Percentiles rank a stretch among this genome's conserved stretches.
Conservation (phyloP, 2,888 invertebrate genomes). For the Cephonodes hylas region DNA sequence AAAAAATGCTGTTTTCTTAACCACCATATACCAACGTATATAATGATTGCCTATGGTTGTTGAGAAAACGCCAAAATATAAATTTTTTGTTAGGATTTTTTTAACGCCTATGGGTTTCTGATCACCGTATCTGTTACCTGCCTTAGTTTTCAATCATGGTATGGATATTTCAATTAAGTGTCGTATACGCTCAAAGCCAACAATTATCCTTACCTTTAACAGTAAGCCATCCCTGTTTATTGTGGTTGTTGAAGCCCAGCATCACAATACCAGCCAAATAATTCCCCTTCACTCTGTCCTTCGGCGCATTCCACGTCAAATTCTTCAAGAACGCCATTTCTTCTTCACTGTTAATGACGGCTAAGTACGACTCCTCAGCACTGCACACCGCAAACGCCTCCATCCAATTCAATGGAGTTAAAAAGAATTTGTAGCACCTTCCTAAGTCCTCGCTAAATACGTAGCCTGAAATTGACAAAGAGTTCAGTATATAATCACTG, state of each 20-base stretch:
- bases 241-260: constrained; percentile 38
- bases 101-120: too few species aligned
- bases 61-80: too few species aligned
- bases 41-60: too few species aligned
- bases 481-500: neutral
- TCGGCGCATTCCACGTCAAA: constrained; percentile 37
- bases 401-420: constrained; percentile 51
- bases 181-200: neutral
- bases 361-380: constrained; percentile 55
- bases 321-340: constrained; percentile 47
- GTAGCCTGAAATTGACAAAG: constrained; percentile 29
- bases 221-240: constrained; percentile 43
- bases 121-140: too few species aligned
- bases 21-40: too few species aligned
- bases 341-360: constrained; percentile 48
- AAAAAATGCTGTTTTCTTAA: too few species aligned
- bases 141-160: too few species aligned
- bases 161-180: too few species aligned
- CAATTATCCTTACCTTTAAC: constrained; percentile 40
- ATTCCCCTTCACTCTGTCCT: constrained; percentile 36
- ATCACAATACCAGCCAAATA: constrained; percentile 38
- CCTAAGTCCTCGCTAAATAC: constrained; percentile 36
- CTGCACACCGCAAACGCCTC: constrained; percentile 53
- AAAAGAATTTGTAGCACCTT: constrained; percentile 63
- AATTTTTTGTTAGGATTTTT: too few species aligned